Evolutionary conservation across 2,113 vertebrate species (phyloP), one percentile per base, ranked within the genome.

Genomic region (Heterotilapia buettikoferi): DNA sequence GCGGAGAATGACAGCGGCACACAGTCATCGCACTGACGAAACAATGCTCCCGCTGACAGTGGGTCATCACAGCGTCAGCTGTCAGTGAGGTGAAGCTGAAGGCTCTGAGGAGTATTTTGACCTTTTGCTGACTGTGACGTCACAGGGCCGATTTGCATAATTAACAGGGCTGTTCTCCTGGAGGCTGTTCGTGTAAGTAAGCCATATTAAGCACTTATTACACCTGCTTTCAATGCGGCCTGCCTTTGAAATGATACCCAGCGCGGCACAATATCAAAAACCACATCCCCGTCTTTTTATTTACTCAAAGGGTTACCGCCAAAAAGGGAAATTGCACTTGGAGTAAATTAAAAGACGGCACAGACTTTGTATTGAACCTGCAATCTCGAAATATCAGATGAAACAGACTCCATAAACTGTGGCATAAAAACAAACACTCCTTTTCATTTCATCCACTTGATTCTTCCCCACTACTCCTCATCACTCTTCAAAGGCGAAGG

Each of bases 401-500:
- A 93, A 93, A 91, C 83, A 26, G 71, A 91, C 88, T 91, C 84
- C 43, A 82, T 84, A 85, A 92, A 91, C 81, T 31, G 83, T 38
- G 59, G 73, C 88, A 79, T 83, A 56, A 91, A 94, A 93, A 93
- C 93, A 94, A 94, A 92, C 91, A 90, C 78, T 85, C 45, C 90
- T 88, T 87, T 84, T 93, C 66, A 90, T 89, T 90, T 89, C 86
- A 93, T 92, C 90, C 89, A 85, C 93, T 91, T 89, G 91, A 93
- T 90, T 94, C 91, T 80, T 85, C 86, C 89, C 86, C 63, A 57
- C 85, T 80, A 76, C 88, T 93, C 79, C 89, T 89, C 93, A 87
- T 91, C 90, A 66, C 89, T 93, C 89, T 92, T 93, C 94, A 93
- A 87, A 94, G 92, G 89, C 86, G 84, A 86, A 91, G 94, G 93